Evolutionary conservation across 2,797 vertebrate genomes (phyloP), one percentile per base, ranked within the genome.

Genomic region (Amazona finschi): DNA sequence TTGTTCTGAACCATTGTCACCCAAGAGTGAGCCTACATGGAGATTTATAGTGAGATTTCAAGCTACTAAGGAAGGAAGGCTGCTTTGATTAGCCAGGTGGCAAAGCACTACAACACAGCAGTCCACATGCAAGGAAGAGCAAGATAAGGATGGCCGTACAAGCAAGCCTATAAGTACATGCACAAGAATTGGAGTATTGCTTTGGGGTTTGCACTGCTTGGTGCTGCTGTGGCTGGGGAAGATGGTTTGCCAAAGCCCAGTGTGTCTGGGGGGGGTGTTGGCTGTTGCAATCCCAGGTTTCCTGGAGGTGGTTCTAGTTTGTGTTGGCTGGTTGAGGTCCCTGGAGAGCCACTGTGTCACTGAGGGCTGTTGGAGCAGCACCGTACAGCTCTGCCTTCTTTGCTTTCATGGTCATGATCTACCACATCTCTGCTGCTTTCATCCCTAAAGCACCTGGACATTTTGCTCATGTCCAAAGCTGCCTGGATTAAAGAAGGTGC

Each of bases 1-100:
- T 90, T 94, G 87, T 95, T 87, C 64, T 39, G 61, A 69, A 85
- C 58, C 47, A 18, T 7, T 93, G 82, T 96, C 88, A 46, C 78
- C 72, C 57, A 47, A 52, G 52, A 93, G 50, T 24, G 76, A 87
- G 80, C 60, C 65, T 79, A 18, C 5, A 53, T 49, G 77, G 53
- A 57, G 49, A 82, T 66, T 84, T 77, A 61, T 11, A 71, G 67
- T 20, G 17, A 47, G 72, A 60, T 74, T 93, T 90, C 53, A 61
- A 80, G 41, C 52, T 82, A 8, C 72, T 70, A 21, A 62, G 44
- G 77, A 89, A 78, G 75, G 64, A 71, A 47, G 55, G 21, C 50
- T 64, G 50, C 91, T 89, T 76, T 60, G 87, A 66, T 65, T 50
- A 65, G 50, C 44, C 73, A 75, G 73, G 50, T 79, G 58, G 27